phyloP scores from a whole-genome alignment of 2,888 invertebrate genomes.

The Geophilus truncorum region DNA sequence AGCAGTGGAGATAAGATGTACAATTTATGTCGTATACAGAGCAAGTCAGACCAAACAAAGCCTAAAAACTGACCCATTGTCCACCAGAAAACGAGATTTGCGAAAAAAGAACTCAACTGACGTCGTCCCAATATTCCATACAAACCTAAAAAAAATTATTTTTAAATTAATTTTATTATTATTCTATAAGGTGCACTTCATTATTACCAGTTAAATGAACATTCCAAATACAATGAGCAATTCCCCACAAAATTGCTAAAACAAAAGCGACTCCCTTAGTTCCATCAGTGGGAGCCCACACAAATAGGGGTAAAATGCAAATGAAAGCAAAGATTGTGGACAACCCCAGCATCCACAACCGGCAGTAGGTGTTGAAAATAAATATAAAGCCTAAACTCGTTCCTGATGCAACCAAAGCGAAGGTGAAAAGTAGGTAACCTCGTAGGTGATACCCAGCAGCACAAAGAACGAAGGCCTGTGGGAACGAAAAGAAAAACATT shows the following conservation, averaged over 20 bases:
- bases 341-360: not conserved
- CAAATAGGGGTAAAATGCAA: constrained; percentile 18
- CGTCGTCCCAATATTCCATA: not conserved
- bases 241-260: constrained; percentile 16
- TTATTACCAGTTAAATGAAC: constrained; percentile 8
- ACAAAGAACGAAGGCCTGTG: not conserved
- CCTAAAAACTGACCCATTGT: constrained; percentile 13
- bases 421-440: not conserved
- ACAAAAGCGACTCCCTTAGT: not conserved
- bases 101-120: not conserved
- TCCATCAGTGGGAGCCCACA: not conserved
- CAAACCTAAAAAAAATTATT: not conserved
- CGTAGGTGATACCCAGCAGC: not conserved
- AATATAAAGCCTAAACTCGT: not conserved
- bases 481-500: not conserved
- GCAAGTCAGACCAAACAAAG: not conserved
- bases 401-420: not conserved
- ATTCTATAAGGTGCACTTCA: too few species aligned
- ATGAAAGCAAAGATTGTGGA: not conserved
- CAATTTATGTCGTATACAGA: constrained; percentile 16
- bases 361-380: not conserved
- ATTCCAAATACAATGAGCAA: not conserved
- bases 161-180: not conserved
- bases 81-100: constrained; percentile 22
- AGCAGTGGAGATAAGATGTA: not conserved